Base-by-base conservation (phyloP, 2,888 invertebrate genomes). In the Ornithoptera priamus region DNA sequence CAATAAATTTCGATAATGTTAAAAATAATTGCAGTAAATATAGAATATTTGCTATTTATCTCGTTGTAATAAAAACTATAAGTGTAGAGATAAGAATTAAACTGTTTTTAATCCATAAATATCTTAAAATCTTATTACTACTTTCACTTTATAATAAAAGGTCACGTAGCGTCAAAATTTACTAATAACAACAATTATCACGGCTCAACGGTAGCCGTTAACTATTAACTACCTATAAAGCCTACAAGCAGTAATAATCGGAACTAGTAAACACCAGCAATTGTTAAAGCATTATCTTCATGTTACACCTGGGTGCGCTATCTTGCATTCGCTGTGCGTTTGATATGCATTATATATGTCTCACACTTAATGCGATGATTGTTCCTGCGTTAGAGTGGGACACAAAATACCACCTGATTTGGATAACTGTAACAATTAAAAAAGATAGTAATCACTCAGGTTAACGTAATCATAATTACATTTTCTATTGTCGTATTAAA, bases 301-400 rank as follows among this genome's bases (percentile, higher is more conserved):
- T 73, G 76, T 80, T 80, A 85, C 89, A 89, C 87, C 85, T 88
- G 88, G 81, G 71, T 76, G 86, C 82, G 83, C 84, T 81, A 82
- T 87, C 85, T 87, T 85, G 86, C 83, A 79, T 80, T 81, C 76
- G 76, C 78, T 79, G 76, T 80, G 80, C 82, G 80, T 78, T 81
- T 86, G 85, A 87, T 87, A 88, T 76, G 75, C 82, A 79, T 80
- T 79, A 84, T 30, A 30, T 30, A 30, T 78, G 79, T 80, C 80
- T 80, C 71, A 72, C 72, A 65, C 57, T n/a, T 62, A 53, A 70
- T 57, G 53, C n/a, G 24, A n/a, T 68, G 50, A 68, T 53, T 61
- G 24, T 22, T 53, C 18, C 8, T 3, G 46, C 10, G 46, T 15
- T 46, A 46, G 46, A 46, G 15, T 15, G 12, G 12, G 46, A 46